phyloP scores from a whole-genome alignment of 2,797 vertebrate species.

The Pantherophis alleghaniensis region DNA sequence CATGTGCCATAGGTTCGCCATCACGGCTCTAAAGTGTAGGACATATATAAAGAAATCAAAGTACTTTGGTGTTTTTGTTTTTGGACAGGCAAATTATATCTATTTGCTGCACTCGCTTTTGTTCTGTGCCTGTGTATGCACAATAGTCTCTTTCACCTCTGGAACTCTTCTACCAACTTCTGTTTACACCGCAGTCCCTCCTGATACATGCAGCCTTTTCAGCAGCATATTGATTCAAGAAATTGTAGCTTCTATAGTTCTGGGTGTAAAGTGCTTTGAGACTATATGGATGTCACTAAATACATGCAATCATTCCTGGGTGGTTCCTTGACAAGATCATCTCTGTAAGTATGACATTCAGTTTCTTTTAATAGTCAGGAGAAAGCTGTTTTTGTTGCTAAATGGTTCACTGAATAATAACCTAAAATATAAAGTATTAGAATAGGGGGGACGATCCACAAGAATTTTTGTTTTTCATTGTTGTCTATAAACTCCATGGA shows the following conservation, averaged over 20 bases:
- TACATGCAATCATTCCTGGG: conserved; percentile 52
- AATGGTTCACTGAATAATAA: conserved; percentile 43
- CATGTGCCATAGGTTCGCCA: too few relatives aligned
- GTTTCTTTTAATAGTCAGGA: conserved; percentile 46
- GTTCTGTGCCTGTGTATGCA: background rate
- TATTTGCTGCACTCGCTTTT: conserved; percentile 23
- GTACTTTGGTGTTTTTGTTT: background rate
- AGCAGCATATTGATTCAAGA: conserved; percentile 63
- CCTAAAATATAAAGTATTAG: conserved; percentile 46
- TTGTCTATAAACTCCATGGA: conserved; percentile 20
- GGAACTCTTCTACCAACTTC: conserved; percentile 28
- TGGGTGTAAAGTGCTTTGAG: conserved; percentile 55
- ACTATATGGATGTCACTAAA: conserved; percentile 51
- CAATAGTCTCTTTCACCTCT: conserved; percentile 28
- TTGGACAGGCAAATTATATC: conserved; percentile 36
- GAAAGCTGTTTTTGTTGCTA: conserved; percentile 37
- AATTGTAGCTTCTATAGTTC: conserved; percentile 58
- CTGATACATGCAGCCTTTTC: conserved; percentile 47
- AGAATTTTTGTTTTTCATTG: background rate
- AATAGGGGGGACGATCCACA: conserved; percentile 28
- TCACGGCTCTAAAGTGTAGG: conserved; percentile 8
- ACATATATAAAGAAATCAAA: conserved; percentile 52
- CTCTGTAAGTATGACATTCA: conserved; percentile 54
- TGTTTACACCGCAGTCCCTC: conserved; percentile 59
- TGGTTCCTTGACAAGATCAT: conserved; percentile 45